Conservation (phyloP, 2,113 vertebrate genomes). For the Perognathus longimembris region DNA sequence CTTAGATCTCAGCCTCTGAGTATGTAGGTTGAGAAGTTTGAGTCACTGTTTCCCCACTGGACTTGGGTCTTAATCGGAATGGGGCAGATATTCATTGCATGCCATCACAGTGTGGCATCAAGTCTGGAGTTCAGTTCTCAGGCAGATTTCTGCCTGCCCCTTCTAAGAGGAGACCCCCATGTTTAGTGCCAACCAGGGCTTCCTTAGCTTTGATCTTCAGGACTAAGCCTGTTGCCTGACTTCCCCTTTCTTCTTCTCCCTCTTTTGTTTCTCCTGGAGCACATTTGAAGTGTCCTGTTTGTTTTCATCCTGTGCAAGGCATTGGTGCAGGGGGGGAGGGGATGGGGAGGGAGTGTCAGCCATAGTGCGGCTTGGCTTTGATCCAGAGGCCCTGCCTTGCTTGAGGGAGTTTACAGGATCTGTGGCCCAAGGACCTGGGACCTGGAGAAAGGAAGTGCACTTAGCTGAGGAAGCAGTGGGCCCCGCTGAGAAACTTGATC, state of each 20-base stretch:
- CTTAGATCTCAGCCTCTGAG: too few species aligned
- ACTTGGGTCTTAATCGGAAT: background rate
- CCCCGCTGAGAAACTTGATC: conserved; percentile 40
- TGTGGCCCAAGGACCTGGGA: background rate
- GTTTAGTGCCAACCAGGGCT: background rate
- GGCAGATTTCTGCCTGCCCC: background rate
- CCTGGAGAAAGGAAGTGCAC: conserved; percentile 46
- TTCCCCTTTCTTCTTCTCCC: background rate
- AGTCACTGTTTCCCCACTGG: background rate
- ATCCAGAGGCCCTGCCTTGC: background rate
- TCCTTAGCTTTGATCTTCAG: conserved; percentile 63
- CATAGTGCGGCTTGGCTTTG: conserved; percentile 17
- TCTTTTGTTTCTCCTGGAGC: conserved; percentile 20
- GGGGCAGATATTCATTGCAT: background rate
- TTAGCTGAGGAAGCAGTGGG: conserved; percentile 39
- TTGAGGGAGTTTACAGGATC: background rate
- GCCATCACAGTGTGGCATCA: background rate
- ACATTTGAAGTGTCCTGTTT: conserved; percentile 35
- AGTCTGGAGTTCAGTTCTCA: accelerated
- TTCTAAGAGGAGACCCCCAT: background rate
- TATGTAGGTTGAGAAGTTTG: too few species aligned
- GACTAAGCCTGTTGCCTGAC: conserved; percentile 17
- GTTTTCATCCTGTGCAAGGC: conserved; percentile 1
- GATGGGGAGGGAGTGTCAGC: background rate
- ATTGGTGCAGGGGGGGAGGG: too few species aligned